Evolutionary conservation across 2,797 vertebrate genomes (phyloP), one percentile per base, ranked within the genome.

Genomic region (Takifugu rubripes): DNA sequence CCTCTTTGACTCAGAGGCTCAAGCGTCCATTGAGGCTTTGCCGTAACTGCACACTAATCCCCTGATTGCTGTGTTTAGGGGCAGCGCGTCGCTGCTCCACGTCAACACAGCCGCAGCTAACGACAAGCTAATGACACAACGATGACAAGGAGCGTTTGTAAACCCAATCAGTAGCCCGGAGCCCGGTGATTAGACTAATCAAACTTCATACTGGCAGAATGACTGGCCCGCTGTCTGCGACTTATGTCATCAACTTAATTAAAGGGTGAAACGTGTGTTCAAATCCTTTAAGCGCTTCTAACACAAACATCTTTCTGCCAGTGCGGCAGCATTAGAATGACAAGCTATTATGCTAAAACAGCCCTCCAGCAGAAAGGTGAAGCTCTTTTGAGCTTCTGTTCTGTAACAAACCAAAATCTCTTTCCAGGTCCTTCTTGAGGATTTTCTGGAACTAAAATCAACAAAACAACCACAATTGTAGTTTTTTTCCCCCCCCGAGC

Each of bases 31-130:
- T 31, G 79, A 79, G 84, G 84, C 78, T 87, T 78, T 74, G 71
- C 75, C 75, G 73, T 79, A 81, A 84, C 78, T 85, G 66, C 82
- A 74, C 74, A 61, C 81, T 90, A 87, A 86, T 87, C 81, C 79
- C 59, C 75, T 90, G 86, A 89, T 89, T 91, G 82, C 85, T 77
- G 82, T 89, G 87, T 90, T 91, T 87, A 81, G 87, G 66, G 67
- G 72, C 69, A 1, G 79, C 70, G 75, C 71, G 66, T 81, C 61
- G 74, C 86, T 83, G 81, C 79, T 82, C 70, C 82, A 82, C 81
- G 85, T 84, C 83, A 87, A 79, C 79, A 74, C 57, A 77, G 84
- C 83, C 71, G 50, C 69, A 63, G 79, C 81, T 81, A n/a, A 86
- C 81, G 77, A 84, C 82, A 59, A 79, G 83, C 84, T 88, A 88